Base-by-base conservation (phyloP, 2,113 vertebrate species). In the Ramphastos sulfuratus region DNA sequence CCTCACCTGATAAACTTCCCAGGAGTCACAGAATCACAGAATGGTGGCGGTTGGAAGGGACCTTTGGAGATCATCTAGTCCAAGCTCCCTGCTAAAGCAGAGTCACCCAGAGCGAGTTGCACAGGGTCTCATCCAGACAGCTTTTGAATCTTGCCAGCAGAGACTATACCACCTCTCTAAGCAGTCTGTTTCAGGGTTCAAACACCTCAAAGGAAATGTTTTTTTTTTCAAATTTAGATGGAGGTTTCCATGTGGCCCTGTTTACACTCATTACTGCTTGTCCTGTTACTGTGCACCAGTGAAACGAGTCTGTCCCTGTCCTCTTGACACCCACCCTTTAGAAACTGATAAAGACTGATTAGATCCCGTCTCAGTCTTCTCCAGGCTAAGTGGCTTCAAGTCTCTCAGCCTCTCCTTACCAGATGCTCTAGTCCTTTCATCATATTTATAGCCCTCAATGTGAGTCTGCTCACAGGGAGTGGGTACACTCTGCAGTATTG, bases 401-500 rank as follows among this genome's bases (percentile, higher is more conserved):
- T 24, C 23, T 24, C 50, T 52, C 50, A 48, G 48, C 20, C 48
- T 48, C 48, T 48, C 48, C 48, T 48, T 15, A 48, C 19, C 48
- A 52, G 59, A 61, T 35, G 59, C 59, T 61, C 59, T n/a, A 12
- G 21, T 23, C 30, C 56, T 31, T 18, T 58, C 25, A 56, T 12
- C 50, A 24, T 52, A 52, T 52, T 52, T 24, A 9, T 56, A 20
- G 18, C 31, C 31, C 58, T 59, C 58, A n/a, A 20, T n/a, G 18
- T 21, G 60, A 79, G 5, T 2, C 30, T 23, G 54, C 35, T 78
- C 31, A 27, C 59, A 19, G 30, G 31, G 18, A 52, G 16, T 0
- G 10, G 72, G 28, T 1, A 15, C 5, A 2, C 6, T 33, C 35
- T 19, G 13, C 67, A 42, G 27, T 1, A 1, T 0, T 5, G 48